phyloP scores from a whole-genome alignment of 2,797 vertebrate species.

The Malurus leucopterus region DNA sequence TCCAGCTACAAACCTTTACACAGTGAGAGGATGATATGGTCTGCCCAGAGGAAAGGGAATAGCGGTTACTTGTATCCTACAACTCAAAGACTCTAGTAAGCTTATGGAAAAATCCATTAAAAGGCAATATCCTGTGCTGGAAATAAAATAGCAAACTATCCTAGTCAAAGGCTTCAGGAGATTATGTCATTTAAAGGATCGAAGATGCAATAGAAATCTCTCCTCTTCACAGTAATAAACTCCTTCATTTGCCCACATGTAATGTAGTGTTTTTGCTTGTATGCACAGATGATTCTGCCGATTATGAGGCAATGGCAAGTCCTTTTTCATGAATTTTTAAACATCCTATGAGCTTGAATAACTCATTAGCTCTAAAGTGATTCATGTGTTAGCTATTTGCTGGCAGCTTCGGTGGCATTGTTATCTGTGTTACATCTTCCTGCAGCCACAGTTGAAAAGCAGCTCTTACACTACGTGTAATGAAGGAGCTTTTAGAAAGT shows the following conservation, averaged over 20 bases:
- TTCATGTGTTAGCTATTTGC: constrained; percentile 33
- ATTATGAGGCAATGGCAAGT: not conserved
- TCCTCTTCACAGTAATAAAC: not conserved
- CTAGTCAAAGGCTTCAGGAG: not conserved
- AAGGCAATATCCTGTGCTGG: not conserved
- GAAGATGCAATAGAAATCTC: not conserved
- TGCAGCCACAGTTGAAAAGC: not conserved
- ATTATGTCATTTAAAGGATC: not conserved
- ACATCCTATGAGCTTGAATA: constrained; percentile 6
- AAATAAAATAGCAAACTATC: not conserved
- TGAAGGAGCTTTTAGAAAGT: not conserved
- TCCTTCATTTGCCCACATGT: not conserved
- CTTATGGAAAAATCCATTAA: not conserved
- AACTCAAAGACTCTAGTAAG: not conserved
- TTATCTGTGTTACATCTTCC: not conserved
- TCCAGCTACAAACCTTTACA: not conserved
- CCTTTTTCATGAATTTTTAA: constrained; percentile 25
- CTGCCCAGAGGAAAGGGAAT: not conserved
- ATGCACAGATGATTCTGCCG: not conserved
- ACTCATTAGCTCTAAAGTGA: constrained; percentile 34
- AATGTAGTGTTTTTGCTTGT: not conserved
- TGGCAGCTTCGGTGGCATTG: constrained; percentile 18
- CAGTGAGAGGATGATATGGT: not conserved
- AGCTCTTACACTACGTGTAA: not conserved
- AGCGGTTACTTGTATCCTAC: not conserved